Base-by-base conservation (phyloP, 2,888 invertebrate species). In the Petrolisthes cinctipes region DNA sequence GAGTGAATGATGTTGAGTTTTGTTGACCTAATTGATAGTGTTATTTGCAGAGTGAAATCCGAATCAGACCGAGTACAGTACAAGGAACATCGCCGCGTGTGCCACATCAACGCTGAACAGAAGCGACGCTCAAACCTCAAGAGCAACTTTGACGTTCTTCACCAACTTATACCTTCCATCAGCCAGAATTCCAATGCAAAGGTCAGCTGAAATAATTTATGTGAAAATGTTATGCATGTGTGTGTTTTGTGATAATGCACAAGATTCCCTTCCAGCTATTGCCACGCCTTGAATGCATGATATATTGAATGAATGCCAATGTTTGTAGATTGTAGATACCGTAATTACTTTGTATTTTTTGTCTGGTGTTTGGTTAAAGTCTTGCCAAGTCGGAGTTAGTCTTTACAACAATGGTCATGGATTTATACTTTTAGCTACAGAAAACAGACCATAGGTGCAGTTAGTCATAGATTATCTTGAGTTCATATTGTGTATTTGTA, bases 81-180 rank as follows among this genome's bases (percentile, higher is more conserved):
- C 93, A 98, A 94, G 92, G 95, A 96, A 92, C 95, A 96, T 91
- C 94, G 96, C 78, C 95, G 98, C 85, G 96, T 96, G 90, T 97
- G 97, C 17, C 98, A 98, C 93, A 96, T 97, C 91, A 97, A 97
- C 93, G 98, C 99, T 0, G 99, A 99, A 92, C 98, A 98, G 93
- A 99, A 98, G 93, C 94, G 99, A 66, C 94, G 98, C 85, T 98
- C 97, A 93, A 98, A 98, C 93, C 98, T 99, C 92, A 98, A 98
- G 93, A 97, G 97, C 93, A 98, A 98, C 71, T 99, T 99, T 93
- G 98, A 99, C 93, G 96, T 96, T 93, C 94, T 99, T 91, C 97
- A 98, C 93, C 95, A 96, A 90, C 94, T 99, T 89, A 97, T 99
- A 92, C 98, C 99, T 54, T 83, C 91, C 81, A 85, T 91, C 57